Evolutionary conservation across 2,113 vertebrate species (phyloP).

Genomic region (Nibea coibor): DNA sequence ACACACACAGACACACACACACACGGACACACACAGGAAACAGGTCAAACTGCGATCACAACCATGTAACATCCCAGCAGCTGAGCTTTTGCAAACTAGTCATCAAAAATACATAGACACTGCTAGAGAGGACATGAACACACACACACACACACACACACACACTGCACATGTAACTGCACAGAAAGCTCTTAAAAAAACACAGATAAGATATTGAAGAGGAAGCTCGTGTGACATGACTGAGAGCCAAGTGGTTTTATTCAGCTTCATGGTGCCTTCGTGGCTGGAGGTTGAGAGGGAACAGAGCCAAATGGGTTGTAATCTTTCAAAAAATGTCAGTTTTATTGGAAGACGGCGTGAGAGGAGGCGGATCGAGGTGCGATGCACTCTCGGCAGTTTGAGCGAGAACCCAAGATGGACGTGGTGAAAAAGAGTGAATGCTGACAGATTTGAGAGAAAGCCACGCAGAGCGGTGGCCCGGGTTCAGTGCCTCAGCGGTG

Average conservation of each 20-base stretch:
- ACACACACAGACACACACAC: constrained; percentile 28
- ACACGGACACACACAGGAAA: constrained; percentile 1
- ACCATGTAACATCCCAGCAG: neutral
- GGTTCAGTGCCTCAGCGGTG: neutral
- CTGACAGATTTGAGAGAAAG: neutral
- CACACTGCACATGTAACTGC: constrained; percentile 37
- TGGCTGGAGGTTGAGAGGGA: constrained; percentile 62
- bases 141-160: constrained; percentile 25
- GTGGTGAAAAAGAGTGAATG: neutral
- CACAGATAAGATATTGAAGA: neutral
- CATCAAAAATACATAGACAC: constrained; percentile 3
- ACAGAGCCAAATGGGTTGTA: constrained; percentile 9
- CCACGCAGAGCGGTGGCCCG: neutral
- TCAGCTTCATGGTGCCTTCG: neutral
- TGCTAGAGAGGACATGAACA: constrained; percentile 2
- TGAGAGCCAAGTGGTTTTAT: constrained; percentile 19
- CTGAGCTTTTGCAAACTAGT: neutral
- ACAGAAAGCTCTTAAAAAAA: constrained; percentile 35
- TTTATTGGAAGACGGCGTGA: neutral
- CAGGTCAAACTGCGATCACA: neutral
- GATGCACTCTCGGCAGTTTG: neutral
- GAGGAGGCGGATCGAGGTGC: neutral
- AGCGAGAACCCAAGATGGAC: neutral
- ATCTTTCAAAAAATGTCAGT: neutral
- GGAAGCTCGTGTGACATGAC: constrained; percentile 20